Conservation (phyloP, 2,888 invertebrate genomes). For the Hofmannophila pseudospretella region DNA sequence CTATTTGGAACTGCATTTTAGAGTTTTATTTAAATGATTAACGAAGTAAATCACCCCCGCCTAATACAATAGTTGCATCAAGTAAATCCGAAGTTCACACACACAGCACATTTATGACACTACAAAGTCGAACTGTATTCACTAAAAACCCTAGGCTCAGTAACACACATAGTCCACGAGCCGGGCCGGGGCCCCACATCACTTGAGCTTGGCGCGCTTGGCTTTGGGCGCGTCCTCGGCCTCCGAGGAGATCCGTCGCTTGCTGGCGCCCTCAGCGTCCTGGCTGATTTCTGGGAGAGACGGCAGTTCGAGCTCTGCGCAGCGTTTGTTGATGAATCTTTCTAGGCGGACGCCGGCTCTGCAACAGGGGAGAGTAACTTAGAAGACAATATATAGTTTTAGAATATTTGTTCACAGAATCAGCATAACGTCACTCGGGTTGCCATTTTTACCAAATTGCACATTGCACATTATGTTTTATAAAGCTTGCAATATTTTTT, state of each 20-base stretch:
- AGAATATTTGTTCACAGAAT: not conserved
- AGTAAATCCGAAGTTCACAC: too few species aligned
- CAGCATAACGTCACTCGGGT: not conserved
- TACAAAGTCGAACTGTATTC: too few species aligned
- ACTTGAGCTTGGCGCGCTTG: slow-evolving; percentile 51
- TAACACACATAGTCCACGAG: slow-evolving; percentile 45
- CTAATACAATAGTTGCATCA: too few species aligned
- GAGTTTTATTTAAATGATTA: too few species aligned
- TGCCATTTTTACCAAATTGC: too few species aligned
- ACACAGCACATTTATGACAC: too few species aligned
- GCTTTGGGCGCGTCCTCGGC: slow-evolving; percentile 27
- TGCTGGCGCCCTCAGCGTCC: slow-evolving; percentile 11
- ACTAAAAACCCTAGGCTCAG: too few species aligned
- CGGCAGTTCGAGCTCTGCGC: slow-evolving; percentile 81
- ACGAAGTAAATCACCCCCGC: too few species aligned
- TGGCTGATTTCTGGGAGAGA: slow-evolving; percentile 56
- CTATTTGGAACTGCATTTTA: too few species aligned
- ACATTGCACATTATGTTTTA: too few species aligned
- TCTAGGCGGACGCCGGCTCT: slow-evolving; percentile 87
- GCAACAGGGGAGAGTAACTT: slow-evolving; percentile 39
- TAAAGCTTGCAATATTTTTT: too few species aligned
- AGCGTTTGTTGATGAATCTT: slow-evolving; percentile 83
- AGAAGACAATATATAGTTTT: not conserved
- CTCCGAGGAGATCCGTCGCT: slow-evolving; percentile 23
- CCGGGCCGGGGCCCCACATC: slow-evolving; percentile 32